phyloP scores from a whole-genome alignment of 2,113 vertebrate species.

The Ardeotis arabs region DNA sequence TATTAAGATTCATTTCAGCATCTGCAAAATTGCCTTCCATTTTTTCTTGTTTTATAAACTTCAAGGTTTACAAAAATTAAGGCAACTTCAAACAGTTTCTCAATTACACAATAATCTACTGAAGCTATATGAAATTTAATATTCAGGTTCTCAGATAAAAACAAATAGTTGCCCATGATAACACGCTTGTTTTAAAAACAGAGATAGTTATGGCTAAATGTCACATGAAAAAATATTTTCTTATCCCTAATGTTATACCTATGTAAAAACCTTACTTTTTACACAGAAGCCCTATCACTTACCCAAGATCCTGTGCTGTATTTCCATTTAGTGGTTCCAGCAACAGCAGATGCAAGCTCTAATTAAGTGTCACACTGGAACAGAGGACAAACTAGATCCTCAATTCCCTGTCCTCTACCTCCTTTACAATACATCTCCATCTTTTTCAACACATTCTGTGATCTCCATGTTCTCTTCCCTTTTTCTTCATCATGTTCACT shows the following conservation, averaged over 20 bases:
- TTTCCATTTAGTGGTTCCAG: neutral
- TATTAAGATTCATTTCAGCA: neutral
- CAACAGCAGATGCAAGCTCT: neutral
- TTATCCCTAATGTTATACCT: neutral
- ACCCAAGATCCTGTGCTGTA: neutral
- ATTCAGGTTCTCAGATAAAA: neutral
- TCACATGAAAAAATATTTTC: neutral
- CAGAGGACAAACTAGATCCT: neutral
- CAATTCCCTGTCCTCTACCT: neutral
- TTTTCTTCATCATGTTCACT: neutral
- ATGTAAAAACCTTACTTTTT: neutral
- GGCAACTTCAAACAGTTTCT: neutral
- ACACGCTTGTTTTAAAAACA: neutral
- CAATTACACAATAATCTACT: neutral
- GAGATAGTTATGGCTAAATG: neutral
- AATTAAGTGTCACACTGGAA: neutral
- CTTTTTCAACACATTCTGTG: neutral
- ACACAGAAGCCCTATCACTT: neutral
- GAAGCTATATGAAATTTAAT: neutral
- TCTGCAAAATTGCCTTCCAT: neutral
- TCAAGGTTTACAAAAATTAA: neutral
- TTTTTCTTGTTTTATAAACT: neutral
- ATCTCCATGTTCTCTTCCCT: neutral
- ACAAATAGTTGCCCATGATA: neutral
- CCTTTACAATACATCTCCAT: neutral